Conservation (phyloP, 2,797 vertebrate species). For the Hozukius guyotensis region DNA sequence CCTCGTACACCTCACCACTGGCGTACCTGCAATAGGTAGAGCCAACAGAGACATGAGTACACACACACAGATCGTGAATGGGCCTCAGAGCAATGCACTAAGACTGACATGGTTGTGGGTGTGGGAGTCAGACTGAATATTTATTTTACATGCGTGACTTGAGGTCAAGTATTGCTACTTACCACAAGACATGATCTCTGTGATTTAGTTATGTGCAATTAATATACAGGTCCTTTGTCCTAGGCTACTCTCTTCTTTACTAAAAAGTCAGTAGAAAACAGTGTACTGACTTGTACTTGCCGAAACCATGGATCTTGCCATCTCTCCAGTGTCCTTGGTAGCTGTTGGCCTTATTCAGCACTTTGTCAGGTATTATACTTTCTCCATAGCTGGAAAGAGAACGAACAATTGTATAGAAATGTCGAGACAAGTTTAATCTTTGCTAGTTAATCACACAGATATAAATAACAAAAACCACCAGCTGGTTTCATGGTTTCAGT, state of each 20-base stretch:
- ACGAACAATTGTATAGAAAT: not conserved
- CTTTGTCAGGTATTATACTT: conserved; percentile 86
- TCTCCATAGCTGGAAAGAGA: conserved; percentile 64
- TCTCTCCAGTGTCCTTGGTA: conserved; percentile 95
- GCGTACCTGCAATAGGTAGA: conserved; percentile 54
- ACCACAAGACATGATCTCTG: not conserved
- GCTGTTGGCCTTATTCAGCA: conserved; percentile 86
- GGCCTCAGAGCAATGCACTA: not conserved
- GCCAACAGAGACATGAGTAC: not conserved
- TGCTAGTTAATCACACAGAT: not conserved
- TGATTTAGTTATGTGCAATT: not conserved
- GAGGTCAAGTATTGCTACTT: not conserved
- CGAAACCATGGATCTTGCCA: conserved; percentile 95
- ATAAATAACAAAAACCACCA: not conserved
- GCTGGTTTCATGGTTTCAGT: not conserved
- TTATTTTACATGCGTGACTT: not conserved
- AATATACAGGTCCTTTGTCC: not conserved
- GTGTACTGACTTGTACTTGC: conserved; percentile 89
- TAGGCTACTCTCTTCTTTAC: not conserved
- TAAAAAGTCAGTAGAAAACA: not conserved
- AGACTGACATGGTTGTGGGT: not conserved
- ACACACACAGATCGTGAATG: not conserved
- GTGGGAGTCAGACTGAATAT: not conserved
- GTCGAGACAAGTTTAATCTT: not conserved
- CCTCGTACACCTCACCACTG: conserved; percentile 93